Conservation (phyloP, 2,888 invertebrate species). For the Eupithecia tripunctaria region DNA sequence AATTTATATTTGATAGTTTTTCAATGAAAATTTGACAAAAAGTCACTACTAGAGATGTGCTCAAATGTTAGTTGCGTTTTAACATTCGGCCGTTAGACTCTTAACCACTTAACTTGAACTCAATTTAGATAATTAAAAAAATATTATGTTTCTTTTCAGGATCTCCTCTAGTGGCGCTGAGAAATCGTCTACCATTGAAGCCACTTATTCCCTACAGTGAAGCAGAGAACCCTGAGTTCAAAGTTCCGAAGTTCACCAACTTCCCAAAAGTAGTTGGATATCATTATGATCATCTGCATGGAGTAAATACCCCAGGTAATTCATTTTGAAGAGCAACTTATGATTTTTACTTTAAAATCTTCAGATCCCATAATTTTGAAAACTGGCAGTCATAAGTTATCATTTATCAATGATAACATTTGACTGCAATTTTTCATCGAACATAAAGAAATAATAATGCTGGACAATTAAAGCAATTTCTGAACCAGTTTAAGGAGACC, state of each 20-base stretch:
- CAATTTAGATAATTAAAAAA: not conserved
- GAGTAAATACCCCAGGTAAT: conserved; percentile 90
- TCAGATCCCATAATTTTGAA: not conserved
- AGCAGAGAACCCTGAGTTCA: conserved; percentile 81
- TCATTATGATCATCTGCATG: conserved; percentile 83
- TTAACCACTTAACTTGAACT: not conserved
- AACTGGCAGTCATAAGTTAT: not conserved
- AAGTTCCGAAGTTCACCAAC: conserved; percentile 84
- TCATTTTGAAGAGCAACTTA: conserved; percentile 8
- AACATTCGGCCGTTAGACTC: too few relatives aligned
- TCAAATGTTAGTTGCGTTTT: too few relatives aligned
- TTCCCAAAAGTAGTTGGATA: conserved; percentile 87
- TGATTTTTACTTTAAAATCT: not conserved
- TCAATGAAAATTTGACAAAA: too few relatives aligned
- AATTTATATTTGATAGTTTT: too few relatives aligned
- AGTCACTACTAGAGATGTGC: too few relatives aligned
- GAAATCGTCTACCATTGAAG: conserved; percentile 88
- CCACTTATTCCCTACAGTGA: conserved; percentile 85
- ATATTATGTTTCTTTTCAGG: conserved; percentile 56
- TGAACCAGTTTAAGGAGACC: too few relatives aligned
- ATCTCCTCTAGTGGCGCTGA: conserved; percentile 87
- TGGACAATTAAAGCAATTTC: too few relatives aligned
- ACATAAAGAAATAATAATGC: too few relatives aligned
- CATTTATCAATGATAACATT: too few relatives aligned
- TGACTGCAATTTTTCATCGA: too few relatives aligned